Evolutionary conservation across 1,140 invertebrate genomes (phyloP).

Genomic region (Halyomorpha halys): DNA sequence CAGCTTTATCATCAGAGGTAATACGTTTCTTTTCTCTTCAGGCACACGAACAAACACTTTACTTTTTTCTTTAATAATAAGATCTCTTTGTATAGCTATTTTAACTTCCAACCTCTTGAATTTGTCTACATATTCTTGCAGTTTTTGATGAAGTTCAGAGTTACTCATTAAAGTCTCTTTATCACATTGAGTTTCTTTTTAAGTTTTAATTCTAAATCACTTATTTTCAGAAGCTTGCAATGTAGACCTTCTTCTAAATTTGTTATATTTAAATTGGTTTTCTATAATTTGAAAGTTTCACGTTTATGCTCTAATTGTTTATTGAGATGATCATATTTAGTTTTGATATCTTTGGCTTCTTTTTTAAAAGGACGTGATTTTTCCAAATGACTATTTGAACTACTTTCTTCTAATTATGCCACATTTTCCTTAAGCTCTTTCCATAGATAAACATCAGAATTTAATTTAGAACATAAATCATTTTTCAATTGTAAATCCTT

Average conservation of each 20-base stretch:
- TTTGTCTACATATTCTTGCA: not conserved
- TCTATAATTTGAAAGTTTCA: not conserved
- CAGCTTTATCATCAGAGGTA: too few relatives aligned
- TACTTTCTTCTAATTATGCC: not conserved
- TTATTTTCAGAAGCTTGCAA: not conserved
- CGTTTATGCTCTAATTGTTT: not conserved
- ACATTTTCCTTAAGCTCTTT: too few relatives aligned
- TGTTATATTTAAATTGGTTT: too few relatives aligned
- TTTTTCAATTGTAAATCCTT: not conserved
- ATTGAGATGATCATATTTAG: not conserved
- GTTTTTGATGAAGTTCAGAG: not conserved
- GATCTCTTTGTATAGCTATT: not conserved
- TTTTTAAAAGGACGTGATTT: constrained; percentile 2
- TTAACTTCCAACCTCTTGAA: not conserved
- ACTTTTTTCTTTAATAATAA: not conserved
- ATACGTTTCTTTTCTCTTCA: too few relatives aligned
- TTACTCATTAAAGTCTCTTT: not conserved
- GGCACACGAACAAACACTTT: too few relatives aligned
- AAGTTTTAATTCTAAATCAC: constrained; percentile 3
- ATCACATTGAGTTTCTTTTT: not conserved
- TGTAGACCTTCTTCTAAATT: constrained; percentile 2
- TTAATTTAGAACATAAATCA: too few relatives aligned
- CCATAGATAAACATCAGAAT: too few relatives aligned
- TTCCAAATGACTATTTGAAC: not conserved
- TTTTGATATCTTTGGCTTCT: not conserved